phyloP scores from a whole-genome alignment of 1,140 invertebrate genomes.

The Platorchestia sp. region DNA sequence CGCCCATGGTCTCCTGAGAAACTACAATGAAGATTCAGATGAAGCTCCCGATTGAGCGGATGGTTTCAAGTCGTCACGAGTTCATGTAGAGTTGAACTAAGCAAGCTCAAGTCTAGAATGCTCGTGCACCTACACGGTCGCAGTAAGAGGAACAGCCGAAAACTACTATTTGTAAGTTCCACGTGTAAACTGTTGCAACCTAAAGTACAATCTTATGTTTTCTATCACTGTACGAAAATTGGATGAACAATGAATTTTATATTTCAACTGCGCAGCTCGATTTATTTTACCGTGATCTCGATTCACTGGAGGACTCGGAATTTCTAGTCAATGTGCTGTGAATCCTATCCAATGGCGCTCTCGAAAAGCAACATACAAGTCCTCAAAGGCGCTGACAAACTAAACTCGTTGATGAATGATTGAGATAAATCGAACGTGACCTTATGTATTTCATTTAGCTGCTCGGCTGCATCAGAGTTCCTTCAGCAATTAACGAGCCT shows the following conservation, averaged over 20 bases:
- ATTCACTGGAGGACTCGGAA: no score
- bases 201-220: no score
- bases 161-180: neutral
- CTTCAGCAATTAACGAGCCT: neutral
- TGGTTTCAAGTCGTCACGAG: neutral
- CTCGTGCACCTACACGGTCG: neutral
- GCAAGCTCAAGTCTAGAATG: neutral
- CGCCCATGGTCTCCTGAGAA: neutral
- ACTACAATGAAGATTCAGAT: constrained; percentile 1
- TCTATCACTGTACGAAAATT: no score
- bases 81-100: neutral
- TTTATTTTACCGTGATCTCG: no score
- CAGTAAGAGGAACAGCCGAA: neutral
- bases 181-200: neutral
- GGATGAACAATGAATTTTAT: neutral
- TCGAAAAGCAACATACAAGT: neutral
- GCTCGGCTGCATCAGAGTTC: neutral
- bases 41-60: neutral
- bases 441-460: neutral
- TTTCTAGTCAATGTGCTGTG: neutral
- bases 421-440: neutral
- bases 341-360: neutral
- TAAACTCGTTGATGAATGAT: neutral
- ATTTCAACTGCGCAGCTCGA: neutral
- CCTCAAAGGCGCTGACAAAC: neutral